Percentiles rank a stretch among this genome's conserved stretches.
phyloP scores from a whole-genome alignment of 2,888 invertebrate species.

The Aricia artaxerxes region DNA sequence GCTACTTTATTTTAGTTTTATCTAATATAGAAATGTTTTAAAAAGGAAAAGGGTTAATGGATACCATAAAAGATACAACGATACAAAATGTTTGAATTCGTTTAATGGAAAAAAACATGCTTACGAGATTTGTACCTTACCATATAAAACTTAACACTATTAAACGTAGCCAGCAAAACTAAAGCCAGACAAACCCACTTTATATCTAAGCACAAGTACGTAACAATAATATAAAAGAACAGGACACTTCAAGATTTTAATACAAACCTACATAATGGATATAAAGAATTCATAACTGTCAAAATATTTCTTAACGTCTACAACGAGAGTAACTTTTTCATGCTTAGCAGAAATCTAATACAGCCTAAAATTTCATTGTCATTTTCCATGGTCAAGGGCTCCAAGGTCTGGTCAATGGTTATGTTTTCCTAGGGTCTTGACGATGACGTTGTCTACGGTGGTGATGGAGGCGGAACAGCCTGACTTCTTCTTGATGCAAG shows the following conservation, averaged over 20 bases:
- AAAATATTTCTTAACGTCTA: neutral
- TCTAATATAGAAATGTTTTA: neutral
- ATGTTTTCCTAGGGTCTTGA: conserved; percentile 70
- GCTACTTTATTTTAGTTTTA: neutral
- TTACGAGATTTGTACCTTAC: neutral
- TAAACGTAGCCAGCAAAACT: neutral
- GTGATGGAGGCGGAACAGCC: conserved; percentile 72
- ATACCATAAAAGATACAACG: neutral
- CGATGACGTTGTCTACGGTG: conserved; percentile 69
- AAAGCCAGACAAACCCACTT: neutral
- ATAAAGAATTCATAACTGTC: neutral
- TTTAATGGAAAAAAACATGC: neutral
- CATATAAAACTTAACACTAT: neutral
- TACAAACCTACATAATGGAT: neutral
- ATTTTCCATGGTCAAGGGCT: neutral
- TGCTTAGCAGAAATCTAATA: neutral
- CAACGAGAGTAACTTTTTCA: neutral
- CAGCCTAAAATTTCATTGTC: neutral
- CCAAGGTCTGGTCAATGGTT: conserved; percentile 54
- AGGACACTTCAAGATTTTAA: neutral
- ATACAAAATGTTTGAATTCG: neutral
- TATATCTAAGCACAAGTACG: neutral
- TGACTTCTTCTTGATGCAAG: conserved; percentile 72
- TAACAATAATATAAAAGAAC: neutral
- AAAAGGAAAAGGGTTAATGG: neutral